Evolutionary conservation across 2,888 invertebrate genomes (phyloP).

Genomic region (Tortricodes alternella): DNA sequence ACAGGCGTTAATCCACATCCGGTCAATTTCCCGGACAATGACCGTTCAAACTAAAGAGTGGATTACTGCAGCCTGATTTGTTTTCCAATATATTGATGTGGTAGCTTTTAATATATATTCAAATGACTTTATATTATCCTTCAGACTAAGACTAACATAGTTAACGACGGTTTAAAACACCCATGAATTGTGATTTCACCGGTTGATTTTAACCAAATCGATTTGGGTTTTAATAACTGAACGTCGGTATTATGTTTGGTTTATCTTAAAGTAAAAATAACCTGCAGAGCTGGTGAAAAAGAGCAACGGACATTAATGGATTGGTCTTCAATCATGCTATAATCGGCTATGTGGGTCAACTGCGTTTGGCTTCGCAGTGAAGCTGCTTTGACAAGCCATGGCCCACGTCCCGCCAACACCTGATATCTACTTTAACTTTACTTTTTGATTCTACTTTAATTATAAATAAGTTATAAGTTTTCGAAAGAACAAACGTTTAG

Average conservation of each 20-base stretch:
- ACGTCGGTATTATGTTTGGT: too few relatives aligned
- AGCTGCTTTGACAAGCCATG: conserved; percentile 34
- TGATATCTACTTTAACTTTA: background rate
- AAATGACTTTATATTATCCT: conserved; percentile 6
- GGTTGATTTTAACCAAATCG: too few relatives aligned
- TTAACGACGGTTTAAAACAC: background rate
- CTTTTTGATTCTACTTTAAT: too few relatives aligned
- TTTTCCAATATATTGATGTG: conserved; percentile 19
- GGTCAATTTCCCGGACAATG: conserved; percentile 37
- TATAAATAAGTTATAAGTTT: too few relatives aligned
- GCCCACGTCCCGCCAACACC: conserved; percentile 3
- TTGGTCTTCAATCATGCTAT: conserved; percentile 55
- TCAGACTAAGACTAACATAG: background rate
- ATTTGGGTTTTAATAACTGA: too few relatives aligned
- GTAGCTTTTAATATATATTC: conserved; percentile 11
- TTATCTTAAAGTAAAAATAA: background rate
- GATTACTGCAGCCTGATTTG: conserved; percentile 23
- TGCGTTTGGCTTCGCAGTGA: conserved; percentile 53
- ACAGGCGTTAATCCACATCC: conserved; percentile 37
- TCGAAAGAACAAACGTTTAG: too few relatives aligned
- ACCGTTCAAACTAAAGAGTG: conserved; percentile 31
- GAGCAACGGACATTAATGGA: conserved; percentile 12
- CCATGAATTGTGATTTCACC: background rate
- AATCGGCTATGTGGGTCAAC: conserved; percentile 62
- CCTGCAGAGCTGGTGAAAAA: background rate